Percentiles rank a stretch among this genome's conserved stretches.
Evolutionary conservation across 1,140 invertebrate species (phyloP).

Genomic region (Notospermus geniculatus): DNA sequence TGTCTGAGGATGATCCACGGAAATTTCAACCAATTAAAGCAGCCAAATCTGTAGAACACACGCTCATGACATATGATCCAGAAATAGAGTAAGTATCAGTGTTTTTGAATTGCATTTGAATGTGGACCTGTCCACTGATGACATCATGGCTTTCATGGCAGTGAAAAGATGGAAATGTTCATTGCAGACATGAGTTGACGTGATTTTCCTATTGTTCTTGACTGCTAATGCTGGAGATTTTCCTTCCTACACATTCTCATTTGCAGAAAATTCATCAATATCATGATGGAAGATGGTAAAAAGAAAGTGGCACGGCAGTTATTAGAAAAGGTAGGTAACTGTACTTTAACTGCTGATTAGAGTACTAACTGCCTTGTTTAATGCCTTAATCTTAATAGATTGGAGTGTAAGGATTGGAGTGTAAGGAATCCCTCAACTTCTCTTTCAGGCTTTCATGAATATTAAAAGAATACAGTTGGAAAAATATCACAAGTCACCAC

Average conservation of each 20-base stretch:
- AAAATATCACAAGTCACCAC: slow-evolving; percentile 68
- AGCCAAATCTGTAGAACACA: slow-evolving; percentile 33
- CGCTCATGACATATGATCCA: slow-evolving; percentile 32
- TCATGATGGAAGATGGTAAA: slow-evolving; percentile 36
- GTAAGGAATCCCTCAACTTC: slow-evolving; percentile 59
- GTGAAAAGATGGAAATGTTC: no score
- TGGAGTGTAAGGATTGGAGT: not conserved
- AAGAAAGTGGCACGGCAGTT: slow-evolving; percentile 35
- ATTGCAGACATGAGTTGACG: no score
- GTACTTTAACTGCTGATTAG: no score
- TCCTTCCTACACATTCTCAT: slow-evolving; percentile 14
- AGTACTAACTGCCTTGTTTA: no score
- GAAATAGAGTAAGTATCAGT: slow-evolving; percentile 28
- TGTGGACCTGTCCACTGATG: no score
- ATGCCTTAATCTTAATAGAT: no score
- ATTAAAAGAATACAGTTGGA: slow-evolving; percentile 82
- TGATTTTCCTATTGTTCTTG: no score
- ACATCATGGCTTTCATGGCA: no score
- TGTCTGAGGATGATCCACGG: slow-evolving; percentile 29
- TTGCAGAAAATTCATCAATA: slow-evolving; percentile 44
- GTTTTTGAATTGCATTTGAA: no score
- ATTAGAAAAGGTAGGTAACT: slow-evolving; percentile 36
- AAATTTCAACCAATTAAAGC: slow-evolving; percentile 40
- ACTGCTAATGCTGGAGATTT: no score
- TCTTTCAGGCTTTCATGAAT: slow-evolving; percentile 66